phyloP scores from a whole-genome alignment of 2,888 invertebrate genomes.

The Orthosia incerta region DNA sequence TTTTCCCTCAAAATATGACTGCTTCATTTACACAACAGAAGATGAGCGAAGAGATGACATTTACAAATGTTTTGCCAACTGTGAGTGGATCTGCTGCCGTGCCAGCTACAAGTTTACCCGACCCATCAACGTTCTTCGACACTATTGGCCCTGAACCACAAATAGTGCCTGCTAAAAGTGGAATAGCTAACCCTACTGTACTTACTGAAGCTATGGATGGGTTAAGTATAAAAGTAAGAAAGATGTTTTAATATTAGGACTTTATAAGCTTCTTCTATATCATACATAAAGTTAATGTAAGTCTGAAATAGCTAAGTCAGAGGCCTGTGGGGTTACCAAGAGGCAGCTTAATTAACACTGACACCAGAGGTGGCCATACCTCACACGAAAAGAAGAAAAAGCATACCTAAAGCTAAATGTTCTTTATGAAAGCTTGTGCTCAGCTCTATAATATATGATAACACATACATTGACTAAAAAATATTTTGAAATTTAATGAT shows the following conservation, averaged over 20 bases:
- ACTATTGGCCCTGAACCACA: constrained; percentile 86
- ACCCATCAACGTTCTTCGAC: constrained; percentile 89
- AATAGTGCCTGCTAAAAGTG: constrained; percentile 76
- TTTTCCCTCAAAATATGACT: constrained; percentile 78
- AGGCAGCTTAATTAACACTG: too few relatives aligned
- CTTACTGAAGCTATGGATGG: constrained; percentile 85
- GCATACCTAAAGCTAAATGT: too few relatives aligned
- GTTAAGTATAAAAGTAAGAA: constrained; percentile 81
- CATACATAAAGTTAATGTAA: too few relatives aligned
- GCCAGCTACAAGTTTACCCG: constrained; percentile 85
- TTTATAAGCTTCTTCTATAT: background rate
- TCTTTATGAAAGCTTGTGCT: too few relatives aligned
- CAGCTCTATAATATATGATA: too few relatives aligned
- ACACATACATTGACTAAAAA: too few relatives aligned
- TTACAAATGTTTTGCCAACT: constrained; percentile 81
- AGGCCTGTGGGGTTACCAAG: too few relatives aligned
- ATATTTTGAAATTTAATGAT: too few relatives aligned
- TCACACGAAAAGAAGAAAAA: too few relatives aligned
- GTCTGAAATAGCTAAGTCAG: too few relatives aligned
- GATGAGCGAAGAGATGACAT: constrained; percentile 77
- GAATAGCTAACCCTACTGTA: constrained; percentile 73
- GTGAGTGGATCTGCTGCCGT: constrained; percentile 81
- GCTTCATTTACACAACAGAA: constrained; percentile 79
- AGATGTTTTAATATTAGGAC: background rate
- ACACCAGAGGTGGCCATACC: too few relatives aligned